These are phyloP conservation scores for Aldabrachelys gigantea DNA, from an alignment of 2,113 vertebrate genomes.

Conservation along the genomic window DNA sequence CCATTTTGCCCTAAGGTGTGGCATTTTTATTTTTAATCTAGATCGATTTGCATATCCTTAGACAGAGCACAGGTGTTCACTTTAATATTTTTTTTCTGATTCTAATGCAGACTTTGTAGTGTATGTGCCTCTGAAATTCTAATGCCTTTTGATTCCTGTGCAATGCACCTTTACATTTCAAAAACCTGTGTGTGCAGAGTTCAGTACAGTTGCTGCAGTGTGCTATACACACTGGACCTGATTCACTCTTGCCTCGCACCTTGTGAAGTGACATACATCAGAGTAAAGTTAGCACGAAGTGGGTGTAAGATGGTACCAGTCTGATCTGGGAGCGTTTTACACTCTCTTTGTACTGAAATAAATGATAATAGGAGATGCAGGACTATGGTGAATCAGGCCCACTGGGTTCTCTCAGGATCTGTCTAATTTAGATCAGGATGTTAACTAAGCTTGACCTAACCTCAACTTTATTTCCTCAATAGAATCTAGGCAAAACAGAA, in stretches of 20 bases:
- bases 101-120: background rate
- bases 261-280: background rate
- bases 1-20: background rate
- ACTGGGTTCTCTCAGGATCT: background rate
- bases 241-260: background rate
- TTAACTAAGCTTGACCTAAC: background rate
- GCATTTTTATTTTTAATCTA: background rate
- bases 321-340: background rate
- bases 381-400: background rate
- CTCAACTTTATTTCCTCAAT: background rate
- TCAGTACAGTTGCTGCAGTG: background rate
- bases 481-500: background rate
- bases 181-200: background rate
- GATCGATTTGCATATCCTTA: background rate
- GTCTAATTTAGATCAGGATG: background rate
- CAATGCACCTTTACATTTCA: background rate
- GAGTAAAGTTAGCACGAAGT: background rate
- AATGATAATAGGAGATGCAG: background rate
- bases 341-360: background rate
- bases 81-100: background rate
- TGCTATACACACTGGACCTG: rapidly evolving
- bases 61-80: background rate
- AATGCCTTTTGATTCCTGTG: rapidly evolving
- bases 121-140: rapidly evolving
- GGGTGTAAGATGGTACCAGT: background rate